Percentiles rank a stretch among this genome's conserved stretches.
Evolutionary conservation across 2,797 vertebrate genomes (phyloP).

Genomic region (Triplophysa bombifrons): DNA sequence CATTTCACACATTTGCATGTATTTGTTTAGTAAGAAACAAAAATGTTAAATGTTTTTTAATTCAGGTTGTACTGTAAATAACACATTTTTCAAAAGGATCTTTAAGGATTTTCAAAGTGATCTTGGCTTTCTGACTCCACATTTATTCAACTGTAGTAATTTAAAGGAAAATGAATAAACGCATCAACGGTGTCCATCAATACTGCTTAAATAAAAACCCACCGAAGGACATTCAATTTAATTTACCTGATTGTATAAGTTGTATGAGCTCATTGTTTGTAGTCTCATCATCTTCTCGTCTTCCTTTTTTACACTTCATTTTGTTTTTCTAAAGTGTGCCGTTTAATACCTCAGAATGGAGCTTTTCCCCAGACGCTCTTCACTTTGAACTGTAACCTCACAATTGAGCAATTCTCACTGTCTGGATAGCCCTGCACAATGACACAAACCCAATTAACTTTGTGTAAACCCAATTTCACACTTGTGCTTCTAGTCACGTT

Average conservation of each 20-base stretch:
- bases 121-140: no score
- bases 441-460: conserved; percentile 62
- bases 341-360: conserved; percentile 36
- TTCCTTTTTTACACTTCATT: not conserved
- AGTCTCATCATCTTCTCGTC: not conserved
- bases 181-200: not conserved
- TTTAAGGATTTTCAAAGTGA: no score
- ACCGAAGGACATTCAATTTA: no score
- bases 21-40: not conserved
- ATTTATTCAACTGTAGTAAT: no score
- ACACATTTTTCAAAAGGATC: no score
- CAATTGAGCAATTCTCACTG: conserved; percentile 58
- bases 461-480: conserved; percentile 64
- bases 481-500: conserved; percentile 53
- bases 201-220: no score
- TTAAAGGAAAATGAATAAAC: not conserved
- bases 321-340: conserved; percentile 1
- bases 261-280: not conserved
- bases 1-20: not conserved
- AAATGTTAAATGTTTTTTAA: no score
- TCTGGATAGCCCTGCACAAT: conserved; percentile 55
- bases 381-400: conserved; percentile 51
- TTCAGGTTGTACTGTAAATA: no score
- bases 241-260: not conserved
- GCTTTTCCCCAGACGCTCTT: conserved; percentile 34